Conservation (phyloP, 37 sponge, comb jelly and placozoan species). For the Bolinopsis microptera region DNA sequence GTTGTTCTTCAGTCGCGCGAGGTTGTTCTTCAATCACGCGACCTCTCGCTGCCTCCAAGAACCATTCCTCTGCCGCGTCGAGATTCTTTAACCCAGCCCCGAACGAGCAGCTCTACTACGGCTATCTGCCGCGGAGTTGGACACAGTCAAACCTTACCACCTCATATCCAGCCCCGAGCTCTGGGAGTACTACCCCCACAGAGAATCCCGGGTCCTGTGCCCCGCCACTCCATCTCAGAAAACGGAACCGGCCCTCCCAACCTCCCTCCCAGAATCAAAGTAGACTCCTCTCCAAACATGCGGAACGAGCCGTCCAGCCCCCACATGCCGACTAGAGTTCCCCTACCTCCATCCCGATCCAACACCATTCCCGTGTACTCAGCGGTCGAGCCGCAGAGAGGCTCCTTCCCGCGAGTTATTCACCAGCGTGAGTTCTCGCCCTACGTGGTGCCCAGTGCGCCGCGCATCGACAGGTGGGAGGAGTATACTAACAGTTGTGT, state of each 20-base stretch:
- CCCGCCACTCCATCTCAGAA: constrained; percentile 33
- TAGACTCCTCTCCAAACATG: background rate
- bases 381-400: background rate
- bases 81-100: background rate
- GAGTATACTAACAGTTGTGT: constrained; percentile 4
- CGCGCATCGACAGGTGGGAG: constrained; percentile 44
- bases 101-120: background rate
- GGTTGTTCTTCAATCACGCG: background rate
- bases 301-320: background rate
- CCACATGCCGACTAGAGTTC: constrained; percentile 25
- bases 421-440: constrained; percentile 58
- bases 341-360: background rate
- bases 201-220: background rate
- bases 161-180: background rate
- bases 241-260: background rate
- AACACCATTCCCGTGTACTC: constrained; percentile 35
- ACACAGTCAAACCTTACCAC: background rate
- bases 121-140: background rate
- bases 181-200: background rate
- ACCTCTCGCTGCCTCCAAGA: background rate
- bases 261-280: constrained; percentile 31
- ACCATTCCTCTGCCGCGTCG: background rate
- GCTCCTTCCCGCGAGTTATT: background rate
- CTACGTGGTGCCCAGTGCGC: constrained; percentile 50
- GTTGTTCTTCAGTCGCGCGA: background rate